These are phyloP conservation scores for Chymomyza costata DNA, from an alignment of 1,140 invertebrate species.

Conservation along the genomic window DNA sequence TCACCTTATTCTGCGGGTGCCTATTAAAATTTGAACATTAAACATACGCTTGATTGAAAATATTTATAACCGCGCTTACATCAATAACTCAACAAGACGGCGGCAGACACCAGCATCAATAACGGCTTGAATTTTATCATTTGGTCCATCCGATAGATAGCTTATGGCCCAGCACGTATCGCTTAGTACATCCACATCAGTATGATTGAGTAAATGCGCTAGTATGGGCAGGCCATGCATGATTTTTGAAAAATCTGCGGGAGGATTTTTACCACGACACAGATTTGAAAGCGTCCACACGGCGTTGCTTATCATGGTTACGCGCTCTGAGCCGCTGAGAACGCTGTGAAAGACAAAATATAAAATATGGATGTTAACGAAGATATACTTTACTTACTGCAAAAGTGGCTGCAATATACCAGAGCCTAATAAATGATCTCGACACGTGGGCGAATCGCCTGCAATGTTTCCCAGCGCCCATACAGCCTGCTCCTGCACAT, in stretches of 20 bases:
- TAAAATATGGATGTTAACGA: not conserved
- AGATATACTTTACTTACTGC: constrained; percentile 81
- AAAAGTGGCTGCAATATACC: constrained; percentile 92
- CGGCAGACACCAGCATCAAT: constrained; percentile 97
- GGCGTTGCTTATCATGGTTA: constrained; percentile 97
- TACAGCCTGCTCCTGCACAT: constrained; percentile 97
- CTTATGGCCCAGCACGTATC: constrained; percentile 97
- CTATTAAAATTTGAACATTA: constrained; percentile 74
- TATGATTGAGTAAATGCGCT: constrained; percentile 90
- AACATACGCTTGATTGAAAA: not conserved
- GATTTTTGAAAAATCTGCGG: constrained; percentile 93
- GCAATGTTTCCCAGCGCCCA: constrained; percentile 97
- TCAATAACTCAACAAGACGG: constrained; percentile 93
- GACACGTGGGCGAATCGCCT: constrained; percentile 94
- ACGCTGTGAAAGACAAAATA: constrained; percentile 79
- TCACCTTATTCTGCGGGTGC: constrained; percentile 91
- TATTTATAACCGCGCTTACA: no score
- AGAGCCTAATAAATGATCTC: constrained; percentile 91
- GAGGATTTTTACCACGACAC: constrained; percentile 97
- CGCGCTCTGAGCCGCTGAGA: constrained; percentile 85
- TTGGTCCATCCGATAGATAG: constrained; percentile 96
- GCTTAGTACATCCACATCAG: constrained; percentile 92
- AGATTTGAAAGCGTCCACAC: constrained; percentile 98
- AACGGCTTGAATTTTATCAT: constrained; percentile 98
- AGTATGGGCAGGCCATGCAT: constrained; percentile 89